Evolutionary conservation across 2,113 vertebrate genomes (phyloP).

Genomic region (Chloebia gouldiae): DNA sequence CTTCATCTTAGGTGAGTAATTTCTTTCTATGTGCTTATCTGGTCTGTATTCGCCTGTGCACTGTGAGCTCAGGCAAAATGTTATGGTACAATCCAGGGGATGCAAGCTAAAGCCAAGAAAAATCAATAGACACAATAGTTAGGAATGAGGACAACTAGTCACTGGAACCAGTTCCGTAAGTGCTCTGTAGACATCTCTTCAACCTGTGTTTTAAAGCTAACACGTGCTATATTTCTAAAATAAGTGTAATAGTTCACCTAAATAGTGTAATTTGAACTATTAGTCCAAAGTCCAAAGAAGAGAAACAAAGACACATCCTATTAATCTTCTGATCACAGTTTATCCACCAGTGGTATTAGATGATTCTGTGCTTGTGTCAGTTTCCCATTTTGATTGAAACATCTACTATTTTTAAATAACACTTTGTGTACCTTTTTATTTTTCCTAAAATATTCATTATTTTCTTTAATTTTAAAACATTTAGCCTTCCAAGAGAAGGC

Average conservation of each 20-base stretch:
- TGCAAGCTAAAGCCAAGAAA: background rate
- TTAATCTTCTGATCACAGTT: background rate
- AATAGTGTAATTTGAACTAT: background rate
- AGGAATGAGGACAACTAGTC: background rate
- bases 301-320: background rate
- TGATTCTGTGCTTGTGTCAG: background rate
- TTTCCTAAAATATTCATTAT: background rate
- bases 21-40: background rate
- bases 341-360: background rate
- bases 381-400: background rate
- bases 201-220: background rate
- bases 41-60: background rate
- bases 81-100: background rate
- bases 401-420: background rate
- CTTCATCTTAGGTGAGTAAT: background rate
- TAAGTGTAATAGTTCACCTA: background rate
- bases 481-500: background rate
- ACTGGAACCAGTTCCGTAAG: background rate
- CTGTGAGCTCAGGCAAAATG: background rate
- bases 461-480: background rate
- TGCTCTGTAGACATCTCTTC: background rate
- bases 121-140: background rate
- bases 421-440: background rate
- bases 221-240: background rate
- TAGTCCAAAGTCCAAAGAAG: background rate